A percentile compares a stretch with the other conserved stretches of the same genome.
Conservation (phyloP, 1,140 invertebrate genomes). For the Achroia grisella region DNA sequence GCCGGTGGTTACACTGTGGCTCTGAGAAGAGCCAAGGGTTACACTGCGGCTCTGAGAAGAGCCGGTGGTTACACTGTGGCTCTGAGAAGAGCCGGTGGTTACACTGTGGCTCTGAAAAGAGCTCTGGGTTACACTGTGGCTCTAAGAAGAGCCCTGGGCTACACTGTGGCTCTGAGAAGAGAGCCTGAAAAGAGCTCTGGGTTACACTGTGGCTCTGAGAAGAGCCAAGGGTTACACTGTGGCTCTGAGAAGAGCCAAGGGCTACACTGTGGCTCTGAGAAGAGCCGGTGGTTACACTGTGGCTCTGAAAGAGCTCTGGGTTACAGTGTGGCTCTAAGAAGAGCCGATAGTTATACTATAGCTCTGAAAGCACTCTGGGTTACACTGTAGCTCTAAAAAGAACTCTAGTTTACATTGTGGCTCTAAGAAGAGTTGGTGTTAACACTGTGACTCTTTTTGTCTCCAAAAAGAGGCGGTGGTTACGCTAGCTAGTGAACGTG, state of each 20-base stretch:
- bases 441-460: neutral
- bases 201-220: neutral
- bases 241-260: no score
- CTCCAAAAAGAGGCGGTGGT: neutral
- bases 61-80: no score
- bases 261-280: no score
- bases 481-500: no score
- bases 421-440: conserved; percentile 1
- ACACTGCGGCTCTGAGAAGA: conserved; percentile 2
- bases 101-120: neutral
- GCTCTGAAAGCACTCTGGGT: neutral
- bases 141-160: conserved; percentile 1
- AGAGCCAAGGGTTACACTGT: neutral
- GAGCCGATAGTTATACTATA: neutral
- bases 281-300: no score
- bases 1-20: conserved; percentile 2
- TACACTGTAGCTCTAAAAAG: neutral
- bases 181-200: no score
- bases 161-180: neutral
- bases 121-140: neutral
- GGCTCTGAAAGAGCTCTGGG: conserved; percentile 1
- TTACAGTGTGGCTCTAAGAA: conserved; percentile 5
- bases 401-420: neutral
- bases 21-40: conserved; percentile 1
- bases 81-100: no score